Evolutionary conservation across 2,888 invertebrate species (phyloP).

Genomic region (Sinodicranocentrus sp.): DNA sequence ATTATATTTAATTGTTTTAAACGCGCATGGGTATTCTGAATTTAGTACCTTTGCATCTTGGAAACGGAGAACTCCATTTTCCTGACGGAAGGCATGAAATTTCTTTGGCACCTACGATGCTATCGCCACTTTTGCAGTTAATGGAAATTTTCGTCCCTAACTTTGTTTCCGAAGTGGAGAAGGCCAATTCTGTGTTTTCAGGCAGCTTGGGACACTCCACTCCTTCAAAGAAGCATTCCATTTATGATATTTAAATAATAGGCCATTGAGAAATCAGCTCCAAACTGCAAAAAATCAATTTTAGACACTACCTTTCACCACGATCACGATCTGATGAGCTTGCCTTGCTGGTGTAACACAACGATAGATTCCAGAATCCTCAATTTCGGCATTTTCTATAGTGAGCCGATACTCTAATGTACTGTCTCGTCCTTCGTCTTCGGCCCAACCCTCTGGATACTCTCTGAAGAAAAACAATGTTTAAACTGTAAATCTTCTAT

Average conservation of each 20-base stretch:
- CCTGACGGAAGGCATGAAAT: constrained; percentile 89
- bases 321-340: constrained; percentile 88
- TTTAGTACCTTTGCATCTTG: constrained; percentile 87
- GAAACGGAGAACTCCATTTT: constrained; percentile 90
- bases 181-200: constrained; percentile 85
- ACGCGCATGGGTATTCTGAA: neutral
- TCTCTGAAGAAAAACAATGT: constrained; percentile 79
- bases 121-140: constrained; percentile 87
- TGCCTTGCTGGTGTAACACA: constrained; percentile 92
- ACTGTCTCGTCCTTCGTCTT: constrained; percentile 87
- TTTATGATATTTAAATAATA: neutral
- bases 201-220: constrained; percentile 90
- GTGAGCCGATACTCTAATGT: constrained; percentile 89
- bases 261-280: neutral
- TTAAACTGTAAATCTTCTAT: neutral
- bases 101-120: constrained; percentile 87
- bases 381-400: constrained; percentile 88
- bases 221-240: constrained; percentile 79
- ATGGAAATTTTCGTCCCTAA: constrained; percentile 85
- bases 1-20: neutral
- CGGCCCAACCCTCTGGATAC: constrained; percentile 90
- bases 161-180: constrained; percentile 85
- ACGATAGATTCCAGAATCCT: constrained; percentile 90
- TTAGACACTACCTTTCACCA: constrained; percentile 84
- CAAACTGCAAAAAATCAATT: neutral